Evolutionary conservation across 2,113 vertebrate genomes (phyloP).

Genomic region (Butorides virescens): DNA sequence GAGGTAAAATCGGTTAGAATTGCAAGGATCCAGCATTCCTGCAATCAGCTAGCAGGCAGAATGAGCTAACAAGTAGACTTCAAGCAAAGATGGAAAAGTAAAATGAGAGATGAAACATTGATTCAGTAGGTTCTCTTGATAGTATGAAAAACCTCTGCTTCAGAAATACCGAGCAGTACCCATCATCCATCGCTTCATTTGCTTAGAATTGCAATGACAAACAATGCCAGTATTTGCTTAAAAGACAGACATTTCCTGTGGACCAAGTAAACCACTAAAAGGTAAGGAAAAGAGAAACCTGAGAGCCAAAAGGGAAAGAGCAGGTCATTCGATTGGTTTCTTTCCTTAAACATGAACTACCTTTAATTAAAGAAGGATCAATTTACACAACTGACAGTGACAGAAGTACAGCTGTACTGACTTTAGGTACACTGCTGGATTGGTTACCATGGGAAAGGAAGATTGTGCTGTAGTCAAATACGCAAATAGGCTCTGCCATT

Average conservation of each 20-base stretch:
- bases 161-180: not conserved
- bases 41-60: not conserved
- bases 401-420: not conserved
- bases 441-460: not conserved
- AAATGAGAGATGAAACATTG: not conserved
- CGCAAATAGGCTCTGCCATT: not conserved
- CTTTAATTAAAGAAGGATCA: conserved; percentile 35
- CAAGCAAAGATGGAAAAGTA: not conserved
- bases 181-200: not conserved
- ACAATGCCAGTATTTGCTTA: not conserved
- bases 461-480: not conserved
- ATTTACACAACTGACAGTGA: conserved; percentile 22
- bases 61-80: not conserved
- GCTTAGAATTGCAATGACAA: conserved; percentile 10
- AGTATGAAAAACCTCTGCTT: not conserved
- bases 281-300: conserved; percentile 25
- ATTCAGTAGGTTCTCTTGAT: not conserved
- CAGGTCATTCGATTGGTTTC: not conserved
- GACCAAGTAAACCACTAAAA: not conserved
- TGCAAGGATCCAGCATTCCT: not conserved
- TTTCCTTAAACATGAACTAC: conserved; percentile 49
- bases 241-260: conserved; percentile 7
- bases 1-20: not conserved
- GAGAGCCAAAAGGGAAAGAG: not conserved
- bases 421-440: not conserved